phyloP scores from a whole-genome alignment of 2,888 invertebrate species.

The Watsonalla binaria region DNA sequence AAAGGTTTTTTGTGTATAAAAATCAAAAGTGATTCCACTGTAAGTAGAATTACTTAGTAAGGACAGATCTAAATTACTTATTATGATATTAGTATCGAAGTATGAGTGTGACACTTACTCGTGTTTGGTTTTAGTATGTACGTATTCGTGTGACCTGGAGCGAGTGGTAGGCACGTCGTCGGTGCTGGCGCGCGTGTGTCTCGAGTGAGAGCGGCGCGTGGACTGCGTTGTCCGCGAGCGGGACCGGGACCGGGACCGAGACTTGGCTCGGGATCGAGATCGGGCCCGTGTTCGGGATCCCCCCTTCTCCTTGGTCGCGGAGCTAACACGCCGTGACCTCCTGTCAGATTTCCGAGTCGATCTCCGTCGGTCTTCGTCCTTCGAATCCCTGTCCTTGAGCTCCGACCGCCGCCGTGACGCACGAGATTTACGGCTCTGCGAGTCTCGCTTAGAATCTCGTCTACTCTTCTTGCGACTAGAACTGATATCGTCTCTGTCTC shows the following conservation, averaged over 20 bases:
- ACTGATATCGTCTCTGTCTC: constrained; percentile 36
- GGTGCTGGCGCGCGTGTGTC: constrained; percentile 30
- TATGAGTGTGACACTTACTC: constrained; percentile 45
- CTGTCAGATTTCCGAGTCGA: constrained; percentile 50
- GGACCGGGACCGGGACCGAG: constrained; percentile 36
- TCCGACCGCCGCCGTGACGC: constrained; percentile 53
- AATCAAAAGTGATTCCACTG: not conserved
- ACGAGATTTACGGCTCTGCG: constrained; percentile 49
- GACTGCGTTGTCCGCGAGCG: constrained; percentile 34
- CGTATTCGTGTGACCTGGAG: constrained; percentile 62
- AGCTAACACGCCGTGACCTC: constrained; percentile 37
- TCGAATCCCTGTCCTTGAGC: constrained; percentile 41
- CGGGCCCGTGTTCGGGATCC: constrained; percentile 44
- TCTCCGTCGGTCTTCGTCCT: constrained; percentile 36
- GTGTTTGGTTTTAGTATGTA: constrained; percentile 53
- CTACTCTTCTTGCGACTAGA: constrained; percentile 45
- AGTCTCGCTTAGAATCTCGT: constrained; percentile 53
- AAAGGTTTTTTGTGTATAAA: too few relatives aligned
- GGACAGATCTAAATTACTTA: too few relatives aligned
- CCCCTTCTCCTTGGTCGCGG: constrained; percentile 49
- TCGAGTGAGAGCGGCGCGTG: constrained; percentile 35
- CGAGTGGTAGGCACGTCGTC: constrained; percentile 53
- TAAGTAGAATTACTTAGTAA: not conserved
- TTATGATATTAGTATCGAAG: not conserved
- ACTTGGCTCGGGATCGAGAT: constrained; percentile 42